Evolutionary conservation across 2,113 vertebrate genomes (phyloP).

Genomic region (Ptychochromis oligacanthus): DNA sequence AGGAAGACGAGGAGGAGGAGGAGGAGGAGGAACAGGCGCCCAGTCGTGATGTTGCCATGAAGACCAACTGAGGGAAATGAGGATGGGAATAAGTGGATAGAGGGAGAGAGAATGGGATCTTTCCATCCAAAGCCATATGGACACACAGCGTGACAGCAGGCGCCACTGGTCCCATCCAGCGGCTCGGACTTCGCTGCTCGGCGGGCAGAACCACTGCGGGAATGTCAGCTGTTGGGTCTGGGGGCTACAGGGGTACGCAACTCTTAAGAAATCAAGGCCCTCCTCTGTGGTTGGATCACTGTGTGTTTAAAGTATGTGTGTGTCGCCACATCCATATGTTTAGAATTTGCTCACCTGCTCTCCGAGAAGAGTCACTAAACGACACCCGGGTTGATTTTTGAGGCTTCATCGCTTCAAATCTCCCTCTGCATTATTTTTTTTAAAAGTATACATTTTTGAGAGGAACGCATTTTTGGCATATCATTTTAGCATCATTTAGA

Average conservation of each 20-base stretch:
- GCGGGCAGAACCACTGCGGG: slow-evolving; percentile 42
- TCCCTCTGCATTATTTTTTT: background rate
- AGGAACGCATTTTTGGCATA: slow-evolving; percentile 55
- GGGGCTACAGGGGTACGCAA: slow-evolving; percentile 44
- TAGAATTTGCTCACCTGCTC: slow-evolving; percentile 29
- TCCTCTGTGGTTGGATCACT: slow-evolving; percentile 66
- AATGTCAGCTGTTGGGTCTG: slow-evolving; percentile 26
- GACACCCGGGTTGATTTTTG: background rate
- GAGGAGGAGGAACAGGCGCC: slow-evolving; percentile 84
- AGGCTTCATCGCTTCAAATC: background rate
- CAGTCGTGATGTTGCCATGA: slow-evolving; percentile 92
- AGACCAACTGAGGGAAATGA: slow-evolving; percentile 86
- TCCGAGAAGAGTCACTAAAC: slow-evolving; percentile 30
- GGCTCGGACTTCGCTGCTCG: slow-evolving; percentile 31
- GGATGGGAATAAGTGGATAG: slow-evolving; percentile 47
- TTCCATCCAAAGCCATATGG: slow-evolving; percentile 89
- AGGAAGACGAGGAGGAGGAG: slow-evolving; percentile 82
- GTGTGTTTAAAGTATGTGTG: slow-evolving; percentile 44
- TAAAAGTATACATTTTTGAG: slow-evolving; percentile 43
- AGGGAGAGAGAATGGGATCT: slow-evolving; percentile 44
- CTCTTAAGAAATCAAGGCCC: slow-evolving; percentile 68
- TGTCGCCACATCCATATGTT: slow-evolving; percentile 42
- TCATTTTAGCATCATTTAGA: slow-evolving; percentile 67
- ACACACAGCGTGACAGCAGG: slow-evolving; percentile 75
- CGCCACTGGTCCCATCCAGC: slow-evolving; percentile 40